These are phyloP conservation scores for Onchidella celtica DNA, from an alignment of 2,888 invertebrate genomes.

Conservation along the genomic window DNA sequence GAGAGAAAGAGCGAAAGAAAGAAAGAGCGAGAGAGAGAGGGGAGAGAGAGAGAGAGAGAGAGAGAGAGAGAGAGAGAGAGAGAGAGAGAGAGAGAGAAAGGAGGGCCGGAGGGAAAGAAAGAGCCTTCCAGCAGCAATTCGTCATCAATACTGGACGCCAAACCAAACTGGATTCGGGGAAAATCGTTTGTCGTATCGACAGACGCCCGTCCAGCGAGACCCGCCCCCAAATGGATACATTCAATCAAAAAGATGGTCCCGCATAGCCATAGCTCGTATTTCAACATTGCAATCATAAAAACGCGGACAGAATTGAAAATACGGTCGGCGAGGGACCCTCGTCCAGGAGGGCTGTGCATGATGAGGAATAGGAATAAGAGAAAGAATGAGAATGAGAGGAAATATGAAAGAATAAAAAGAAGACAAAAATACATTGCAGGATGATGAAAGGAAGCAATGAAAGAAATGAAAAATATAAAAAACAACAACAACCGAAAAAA, in stretches of 20 bases:
- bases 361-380: background rate
- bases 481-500: too few relatives aligned
- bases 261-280: slow-evolving; percentile 12
- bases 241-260: slow-evolving; percentile 29
- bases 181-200: slow-evolving; percentile 10
- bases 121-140: background rate
- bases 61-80: slow-evolving; percentile 19
- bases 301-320: background rate
- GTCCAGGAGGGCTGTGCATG: background rate
- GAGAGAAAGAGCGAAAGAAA: background rate
- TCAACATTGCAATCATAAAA: slow-evolving; percentile 23
- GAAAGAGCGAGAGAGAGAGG: slow-evolving; percentile 1
- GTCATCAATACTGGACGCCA: slow-evolving; percentile 11
- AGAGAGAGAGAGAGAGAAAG: background rate
- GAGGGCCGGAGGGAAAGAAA: background rate
- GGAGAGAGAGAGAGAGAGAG: slow-evolving; percentile 3
- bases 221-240: slow-evolving; percentile 22
- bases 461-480: too few relatives aligned
- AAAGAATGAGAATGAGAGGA: background rate
- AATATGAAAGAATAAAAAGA: background rate
- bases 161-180: background rate
- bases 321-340: background rate
- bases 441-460: background rate
- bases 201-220: background rate
- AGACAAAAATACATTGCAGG: background rate